phyloP scores from a whole-genome alignment of 2,888 invertebrate species.

The Drosophila glabriapex region DNA sequence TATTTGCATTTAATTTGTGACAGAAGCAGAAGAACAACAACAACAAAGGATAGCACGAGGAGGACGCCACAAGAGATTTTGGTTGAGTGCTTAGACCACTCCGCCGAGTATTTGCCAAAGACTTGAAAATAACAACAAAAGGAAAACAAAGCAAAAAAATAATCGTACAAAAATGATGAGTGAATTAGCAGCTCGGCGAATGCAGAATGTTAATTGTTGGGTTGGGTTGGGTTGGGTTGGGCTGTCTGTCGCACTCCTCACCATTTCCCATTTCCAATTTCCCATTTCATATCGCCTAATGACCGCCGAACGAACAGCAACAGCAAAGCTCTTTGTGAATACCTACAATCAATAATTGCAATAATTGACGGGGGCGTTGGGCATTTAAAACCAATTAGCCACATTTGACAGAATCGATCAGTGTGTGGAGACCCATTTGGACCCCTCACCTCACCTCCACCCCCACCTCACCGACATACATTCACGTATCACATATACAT shows the following conservation, averaged over 20 bases:
- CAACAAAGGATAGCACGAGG: background rate
- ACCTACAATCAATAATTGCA: conserved; percentile 63
- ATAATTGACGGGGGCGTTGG: conserved; percentile 33
- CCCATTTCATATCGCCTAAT: conserved; percentile 15
- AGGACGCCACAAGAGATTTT: conserved; percentile 15
- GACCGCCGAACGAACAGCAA: conserved; percentile 1
- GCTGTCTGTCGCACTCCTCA: background rate
- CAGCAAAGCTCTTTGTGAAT: conserved; percentile 8
- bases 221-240: background rate
- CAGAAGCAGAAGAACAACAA: background rate
- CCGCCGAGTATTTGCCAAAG: conserved; percentile 22
- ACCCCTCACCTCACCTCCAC: background rate
- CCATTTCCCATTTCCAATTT: conserved; percentile 13
- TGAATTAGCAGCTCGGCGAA: background rate
- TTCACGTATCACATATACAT: background rate
- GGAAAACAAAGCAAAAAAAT: background rate
- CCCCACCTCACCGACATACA: background rate
- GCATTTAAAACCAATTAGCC: conserved; percentile 65
- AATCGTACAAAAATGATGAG: background rate
- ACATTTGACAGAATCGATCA: conserved; percentile 42
- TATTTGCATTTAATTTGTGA: conserved; percentile 36
- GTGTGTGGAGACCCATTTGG: conserved; percentile 13
- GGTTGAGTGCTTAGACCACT: background rate
- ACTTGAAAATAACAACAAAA: conserved; percentile 9
- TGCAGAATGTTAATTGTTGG: background rate